Evolutionary conservation across 2,797 vertebrate species (phyloP), one percentile per base, ranked within the genome.

Genomic region (Miichthys miiuy): DNA sequence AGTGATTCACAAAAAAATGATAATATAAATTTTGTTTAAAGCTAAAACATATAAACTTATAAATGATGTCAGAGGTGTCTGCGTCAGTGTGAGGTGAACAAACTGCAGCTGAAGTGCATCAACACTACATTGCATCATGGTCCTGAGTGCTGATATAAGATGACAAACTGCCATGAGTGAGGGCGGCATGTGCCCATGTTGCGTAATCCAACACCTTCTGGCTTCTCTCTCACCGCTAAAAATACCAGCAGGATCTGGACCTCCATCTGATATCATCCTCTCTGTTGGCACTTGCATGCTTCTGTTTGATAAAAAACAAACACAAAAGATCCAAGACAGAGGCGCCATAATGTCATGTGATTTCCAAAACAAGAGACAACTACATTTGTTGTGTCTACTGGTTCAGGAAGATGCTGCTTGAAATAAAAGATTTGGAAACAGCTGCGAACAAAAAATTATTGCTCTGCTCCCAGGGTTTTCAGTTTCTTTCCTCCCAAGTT

Each of bases 141-240:
- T 72, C 68, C 71, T 14, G 23, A 5, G 46, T 8, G 47, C 62
- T 69, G 76, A 74, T 54, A 68, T 50, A n/a, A 79, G 74, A 79
- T 74, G 78, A 80, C 79, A 84, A 64, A 68, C 81, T 58, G 79
- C 74, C 77, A 67, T 75, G 68, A 68, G 76, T 10, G 77, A 66
- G 48, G 79, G 75, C 50, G 67, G 72, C 70, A 70, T 83, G 83
- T 75, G 80, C 72, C 86, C 52, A 54, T 21, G 66, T 83, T 77
- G 85, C 66, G 77, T 90, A 90, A 92, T 86, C 74, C 30, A 73
- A 92, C 86, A 89, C 91, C 83, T 88, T 74, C 87, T 90, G 87
- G 88, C 85, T 88, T 54, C 77, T 60, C 47, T 34, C 67, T 68
- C 67, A 10, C 51, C 12, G 66, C 91, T 89, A 88, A 88, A 92